phyloP scores from a whole-genome alignment of 2,888 invertebrate species.

The Dryococelus australis region DNA sequence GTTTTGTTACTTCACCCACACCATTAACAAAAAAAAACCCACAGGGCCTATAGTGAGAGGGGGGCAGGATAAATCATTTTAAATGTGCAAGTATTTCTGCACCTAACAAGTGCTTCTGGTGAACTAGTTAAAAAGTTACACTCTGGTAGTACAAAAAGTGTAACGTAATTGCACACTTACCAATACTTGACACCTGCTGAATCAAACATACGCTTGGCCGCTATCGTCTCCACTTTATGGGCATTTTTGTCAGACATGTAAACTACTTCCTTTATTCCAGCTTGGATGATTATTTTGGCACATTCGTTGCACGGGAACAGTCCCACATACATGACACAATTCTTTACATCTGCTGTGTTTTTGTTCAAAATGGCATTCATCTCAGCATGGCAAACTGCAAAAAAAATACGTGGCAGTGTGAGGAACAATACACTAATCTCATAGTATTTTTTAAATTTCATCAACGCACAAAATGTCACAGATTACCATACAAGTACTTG shows the following conservation, averaged over 20 bases:
- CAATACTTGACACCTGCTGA: conserved; percentile 75
- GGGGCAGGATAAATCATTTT: no score
- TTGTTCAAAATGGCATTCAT: conserved; percentile 96
- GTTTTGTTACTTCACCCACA: no score
- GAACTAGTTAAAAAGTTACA: no score
- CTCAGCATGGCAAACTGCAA: conserved; percentile 97
- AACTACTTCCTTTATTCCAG: conserved; percentile 80
- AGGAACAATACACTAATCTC: neutral
- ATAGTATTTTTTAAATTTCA: neutral
- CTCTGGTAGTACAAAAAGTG: no score
- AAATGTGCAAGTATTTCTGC: no score
- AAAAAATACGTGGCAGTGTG: neutral
- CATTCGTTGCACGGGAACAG: conserved; percentile 98
- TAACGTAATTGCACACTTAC: conserved; percentile 55
- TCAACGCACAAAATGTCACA: neutral
- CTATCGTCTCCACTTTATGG: conserved; percentile 71
- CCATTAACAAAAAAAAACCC: no score
- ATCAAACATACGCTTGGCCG: conserved; percentile 84
- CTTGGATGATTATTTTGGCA: conserved; percentile 95
- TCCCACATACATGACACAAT: conserved; percentile 86
- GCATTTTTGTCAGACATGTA: conserved; percentile 86
- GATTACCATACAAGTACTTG: conserved; percentile 85
- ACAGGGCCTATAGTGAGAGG: no score
- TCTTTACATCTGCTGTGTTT: conserved; percentile 77
- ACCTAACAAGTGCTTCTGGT: no score